Conservation (phyloP, 2,888 invertebrate species). For the Lissocephala sabroskyi region DNA sequence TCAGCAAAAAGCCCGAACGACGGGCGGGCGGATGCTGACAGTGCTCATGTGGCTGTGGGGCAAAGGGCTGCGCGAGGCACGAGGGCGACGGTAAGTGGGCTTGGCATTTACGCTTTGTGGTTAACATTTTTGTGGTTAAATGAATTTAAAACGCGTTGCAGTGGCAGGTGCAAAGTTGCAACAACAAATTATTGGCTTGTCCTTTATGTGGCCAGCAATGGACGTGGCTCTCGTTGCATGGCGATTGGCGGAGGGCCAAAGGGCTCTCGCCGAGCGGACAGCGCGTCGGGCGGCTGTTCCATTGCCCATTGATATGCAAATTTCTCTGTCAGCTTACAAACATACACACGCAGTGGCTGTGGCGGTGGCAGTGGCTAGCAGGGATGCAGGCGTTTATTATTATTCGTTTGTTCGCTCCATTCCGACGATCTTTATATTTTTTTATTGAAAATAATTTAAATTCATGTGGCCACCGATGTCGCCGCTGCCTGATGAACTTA, state of each 20-base stretch:
- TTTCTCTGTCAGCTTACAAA: conserved; percentile 13
- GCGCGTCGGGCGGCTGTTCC: background rate
- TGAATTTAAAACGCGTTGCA: conserved; percentile 54
- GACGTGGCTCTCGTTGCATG: no score
- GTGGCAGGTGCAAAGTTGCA: conserved; percentile 59
- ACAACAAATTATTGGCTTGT: conserved; percentile 50
- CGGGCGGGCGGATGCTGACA: background rate
- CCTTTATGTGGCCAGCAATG: no score
- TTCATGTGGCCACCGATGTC: conserved; percentile 18
- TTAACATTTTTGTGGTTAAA: conserved; percentile 64
- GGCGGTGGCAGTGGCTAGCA: background rate
- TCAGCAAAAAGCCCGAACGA: conserved; percentile 28
- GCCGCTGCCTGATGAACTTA: conserved; percentile 51
- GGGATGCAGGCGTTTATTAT: conserved; percentile 21
- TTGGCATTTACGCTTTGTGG: conserved; percentile 65
- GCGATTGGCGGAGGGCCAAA: no score
- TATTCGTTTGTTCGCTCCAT: conserved; percentile 18
- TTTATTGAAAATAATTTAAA: conserved; percentile 44
- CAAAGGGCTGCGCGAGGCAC: background rate
- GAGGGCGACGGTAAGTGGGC: conserved; percentile 28
- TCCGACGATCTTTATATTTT: conserved; percentile 19
- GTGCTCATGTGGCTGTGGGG: background rate
- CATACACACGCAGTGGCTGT: background rate
- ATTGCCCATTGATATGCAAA: conserved; percentile 58
- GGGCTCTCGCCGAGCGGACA: no score